Conservation (phyloP, 2,113 vertebrate species). For the Pontoporia blainvillei region DNA sequence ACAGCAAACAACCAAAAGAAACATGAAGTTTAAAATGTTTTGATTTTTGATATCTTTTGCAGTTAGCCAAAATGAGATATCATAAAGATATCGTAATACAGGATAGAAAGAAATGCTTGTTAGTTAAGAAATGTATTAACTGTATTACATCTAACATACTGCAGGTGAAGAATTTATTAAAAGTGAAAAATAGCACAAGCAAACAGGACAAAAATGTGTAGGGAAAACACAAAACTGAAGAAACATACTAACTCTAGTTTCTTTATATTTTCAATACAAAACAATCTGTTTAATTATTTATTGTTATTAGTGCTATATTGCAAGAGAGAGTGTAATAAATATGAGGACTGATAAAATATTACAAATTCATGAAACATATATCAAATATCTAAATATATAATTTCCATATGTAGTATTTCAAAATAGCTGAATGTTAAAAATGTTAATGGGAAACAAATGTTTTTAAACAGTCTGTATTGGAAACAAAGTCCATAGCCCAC, state of each 20-base stretch:
- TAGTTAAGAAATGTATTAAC: conserved; percentile 77
- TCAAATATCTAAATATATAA: conserved; percentile 9
- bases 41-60: conserved; percentile 72
- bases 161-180: conserved; percentile 72
- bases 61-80: conserved; percentile 75
- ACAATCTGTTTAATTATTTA: conserved; percentile 29
- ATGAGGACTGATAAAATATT: conserved; percentile 29
- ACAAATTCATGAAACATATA: conserved; percentile 27
- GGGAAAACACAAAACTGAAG: conserved; percentile 58
- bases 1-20: conserved; percentile 73
- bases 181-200: conserved; percentile 76
- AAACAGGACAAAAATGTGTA: conserved; percentile 50
- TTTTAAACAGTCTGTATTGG: conserved; percentile 54
- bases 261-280: conserved; percentile 59
- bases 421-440: conserved; percentile 55
- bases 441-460: conserved; percentile 61
- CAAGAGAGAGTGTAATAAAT: not conserved
- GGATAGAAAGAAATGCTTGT: conserved; percentile 68
- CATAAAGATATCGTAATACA: conserved; percentile 63
- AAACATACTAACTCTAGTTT: conserved; percentile 48
- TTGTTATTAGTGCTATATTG: conserved; percentile 14
- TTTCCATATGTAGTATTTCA: not conserved
- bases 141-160: conserved; percentile 62
- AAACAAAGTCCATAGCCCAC: conserved; percentile 65
- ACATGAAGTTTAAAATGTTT: conserved; percentile 71